phyloP scores from a whole-genome alignment of 2,797 vertebrate genomes.

The Sebastes alutus region DNA sequence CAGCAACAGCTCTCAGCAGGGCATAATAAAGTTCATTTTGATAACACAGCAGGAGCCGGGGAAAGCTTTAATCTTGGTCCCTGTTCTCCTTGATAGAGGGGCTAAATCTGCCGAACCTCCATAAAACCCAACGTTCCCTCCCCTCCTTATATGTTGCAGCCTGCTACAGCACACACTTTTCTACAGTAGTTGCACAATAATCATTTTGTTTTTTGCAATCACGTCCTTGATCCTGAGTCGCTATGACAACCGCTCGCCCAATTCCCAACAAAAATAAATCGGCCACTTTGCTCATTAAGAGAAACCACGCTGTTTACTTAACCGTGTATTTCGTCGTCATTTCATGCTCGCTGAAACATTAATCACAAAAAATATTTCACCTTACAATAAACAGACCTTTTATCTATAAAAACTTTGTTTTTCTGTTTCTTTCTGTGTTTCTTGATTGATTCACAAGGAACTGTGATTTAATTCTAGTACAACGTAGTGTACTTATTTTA shows the following conservation, averaged over 20 bases:
- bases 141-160: not conserved
- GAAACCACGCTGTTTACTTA: not conserved
- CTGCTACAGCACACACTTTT: not conserved
- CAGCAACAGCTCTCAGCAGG: slow-evolving; percentile 63
- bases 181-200: not conserved
- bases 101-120: slow-evolving; percentile 34
- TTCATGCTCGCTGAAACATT: slow-evolving; percentile 1
- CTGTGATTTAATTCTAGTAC: not conserved
- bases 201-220: not conserved
- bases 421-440: not conserved
- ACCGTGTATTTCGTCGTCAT: not conserved
- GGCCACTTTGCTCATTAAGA: slow-evolving; percentile 20
- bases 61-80: slow-evolving; percentile 67
- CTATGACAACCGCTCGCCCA: not conserved
- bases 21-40: slow-evolving; percentile 73
- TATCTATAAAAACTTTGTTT: not conserved
- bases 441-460: not conserved
- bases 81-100: slow-evolving; percentile 39
- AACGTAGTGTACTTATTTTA: not conserved
- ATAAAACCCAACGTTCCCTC: slow-evolving; percentile 26
- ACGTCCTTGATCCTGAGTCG: slow-evolving; percentile 3
- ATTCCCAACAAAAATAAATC: slow-evolving; percentile 19
- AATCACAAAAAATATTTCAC: not conserved
- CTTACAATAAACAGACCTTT: not conserved
- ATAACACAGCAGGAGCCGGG: slow-evolving; percentile 66